Evolutionary conservation across 1,140 invertebrate genomes (phyloP), one percentile per base, ranked within the genome.

Genomic region (Ostrea denselamellosa): DNA sequence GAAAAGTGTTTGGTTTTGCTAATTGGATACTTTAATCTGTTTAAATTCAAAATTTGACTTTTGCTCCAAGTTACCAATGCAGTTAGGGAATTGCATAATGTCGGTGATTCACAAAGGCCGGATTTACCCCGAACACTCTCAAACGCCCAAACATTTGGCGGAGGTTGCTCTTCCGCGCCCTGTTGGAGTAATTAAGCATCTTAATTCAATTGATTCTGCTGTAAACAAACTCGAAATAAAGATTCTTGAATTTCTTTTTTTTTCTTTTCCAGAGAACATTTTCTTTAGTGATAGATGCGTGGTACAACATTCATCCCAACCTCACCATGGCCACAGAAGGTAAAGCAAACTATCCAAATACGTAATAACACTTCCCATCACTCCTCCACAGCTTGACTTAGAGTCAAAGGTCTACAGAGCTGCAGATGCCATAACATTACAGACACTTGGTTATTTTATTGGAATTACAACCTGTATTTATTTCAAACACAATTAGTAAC

Each of bases 251-350:
- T 68, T 58, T 52, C 28, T 77, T 71, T 85, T 87, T 77, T 62
- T 52, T 89, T 90, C 25, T 62, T 52, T 89, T 90, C 25, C 91
- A 92, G 92, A 87, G 83, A 77, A 81, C 88, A 8, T 92, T 91
- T 89, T 89, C 90, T 12, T 65, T 92, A 19, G 85, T 91, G 10
- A 89, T 92, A 34, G 91, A 92, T 81, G 92, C 88, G 4, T 89
- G 90, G 89, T 90, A 91, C 51, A 89, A 92, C 34, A 65, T 87
- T 19, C 68, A 87, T 34, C 85, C 88, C 8, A 89, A 91, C 68
- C 68, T 77, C 77, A 89, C 90, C 83, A 83, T 71, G 14, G n/a
- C 90, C 83, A 83, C 81, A n/a, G n/a, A 85, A 54, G 92, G 92
- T 91, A 89, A 71, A 86, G 19, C 83, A 12, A 68, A 25, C 28